Conservation (phyloP, 2,888 invertebrate genomes). For the Tiliacea aurago region DNA sequence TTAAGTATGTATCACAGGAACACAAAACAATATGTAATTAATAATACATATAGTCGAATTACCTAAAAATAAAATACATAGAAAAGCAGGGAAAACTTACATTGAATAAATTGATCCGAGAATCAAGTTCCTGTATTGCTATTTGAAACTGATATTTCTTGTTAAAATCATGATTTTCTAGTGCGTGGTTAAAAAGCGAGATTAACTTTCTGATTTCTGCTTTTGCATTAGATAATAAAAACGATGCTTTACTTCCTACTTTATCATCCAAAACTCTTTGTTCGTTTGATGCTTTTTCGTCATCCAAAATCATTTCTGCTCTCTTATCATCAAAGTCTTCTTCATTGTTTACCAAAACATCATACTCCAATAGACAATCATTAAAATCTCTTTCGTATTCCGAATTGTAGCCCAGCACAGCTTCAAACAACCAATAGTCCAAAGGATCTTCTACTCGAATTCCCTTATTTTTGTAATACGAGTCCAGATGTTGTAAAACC, state of each 20-base stretch:
- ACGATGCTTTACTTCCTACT: slow-evolving; percentile 57
- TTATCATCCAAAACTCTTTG: slow-evolving; percentile 29
- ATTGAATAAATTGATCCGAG: slow-evolving; percentile 71
- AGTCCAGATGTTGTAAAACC: slow-evolving; percentile 61
- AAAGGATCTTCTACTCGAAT: slow-evolving; percentile 67
- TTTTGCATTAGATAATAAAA: slow-evolving; percentile 68
- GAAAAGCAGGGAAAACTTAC: slow-evolving; percentile 66
- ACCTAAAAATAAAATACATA: not conserved
- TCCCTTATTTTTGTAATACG: slow-evolving; percentile 61
- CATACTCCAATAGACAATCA: slow-evolving; percentile 58
- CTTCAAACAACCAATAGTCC: slow-evolving; percentile 78
- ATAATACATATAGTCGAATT: not conserved
- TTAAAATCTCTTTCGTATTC: slow-evolving; percentile 57
- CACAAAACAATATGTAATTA: too few species aligned
- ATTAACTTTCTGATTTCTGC: slow-evolving; percentile 62
- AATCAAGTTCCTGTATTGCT: slow-evolving; percentile 64
- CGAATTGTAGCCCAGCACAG: slow-evolving; percentile 25
- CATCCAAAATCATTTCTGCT: slow-evolving; percentile 71
- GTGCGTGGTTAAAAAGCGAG: slow-evolving; percentile 35
- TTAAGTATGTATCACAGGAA: not conserved
- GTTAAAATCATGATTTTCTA: slow-evolving; percentile 1
- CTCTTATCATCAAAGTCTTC: slow-evolving; percentile 68
- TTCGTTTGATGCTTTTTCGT: slow-evolving; percentile 67
- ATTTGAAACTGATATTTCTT: slow-evolving; percentile 33
- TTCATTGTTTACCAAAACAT: slow-evolving; percentile 44